Conservation (phyloP, 2,888 invertebrate species). For the Alloplasta piceator region DNA sequence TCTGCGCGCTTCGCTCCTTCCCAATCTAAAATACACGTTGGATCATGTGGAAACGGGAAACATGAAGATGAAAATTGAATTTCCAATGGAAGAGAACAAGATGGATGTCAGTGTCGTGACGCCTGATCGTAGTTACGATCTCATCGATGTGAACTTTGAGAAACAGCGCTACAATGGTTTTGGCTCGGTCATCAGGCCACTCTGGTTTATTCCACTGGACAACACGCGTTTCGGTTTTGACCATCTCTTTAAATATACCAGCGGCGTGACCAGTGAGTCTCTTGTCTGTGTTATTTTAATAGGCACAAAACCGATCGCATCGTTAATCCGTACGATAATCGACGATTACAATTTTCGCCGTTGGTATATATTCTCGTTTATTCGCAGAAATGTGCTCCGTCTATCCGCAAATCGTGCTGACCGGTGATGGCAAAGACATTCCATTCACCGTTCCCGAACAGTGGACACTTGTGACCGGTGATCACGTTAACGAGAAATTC, state of each 20-base stretch:
- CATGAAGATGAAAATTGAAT: constrained; percentile 71
- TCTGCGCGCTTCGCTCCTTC: constrained; percentile 57
- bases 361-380: neutral
- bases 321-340: neutral
- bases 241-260: constrained; percentile 63
- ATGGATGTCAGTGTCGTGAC: constrained; percentile 74
- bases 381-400: constrained; percentile 77
- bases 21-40: constrained; percentile 66
- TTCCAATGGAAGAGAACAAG: constrained; percentile 69
- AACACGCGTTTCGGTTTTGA: constrained; percentile 72
- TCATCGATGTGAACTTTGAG: constrained; percentile 70
- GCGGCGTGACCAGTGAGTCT: constrained; percentile 57
- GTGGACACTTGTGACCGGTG: constrained; percentile 80
- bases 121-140: constrained; percentile 72
- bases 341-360: neutral
- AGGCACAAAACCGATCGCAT: neutral
- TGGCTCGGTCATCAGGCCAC: constrained; percentile 56
- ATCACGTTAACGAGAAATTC: constrained; percentile 72
- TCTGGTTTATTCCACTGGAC: constrained; percentile 68
- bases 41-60: constrained; percentile 70
- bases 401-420: constrained; percentile 70
- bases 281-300: neutral
- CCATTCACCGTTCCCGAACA: constrained; percentile 70
- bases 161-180: constrained; percentile 62
- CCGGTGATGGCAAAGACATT: constrained; percentile 70